Evolutionary conservation across 2,113 vertebrate genomes (phyloP), one percentile per base, ranked within the genome.

Genomic region (Albula goreensis): DNA sequence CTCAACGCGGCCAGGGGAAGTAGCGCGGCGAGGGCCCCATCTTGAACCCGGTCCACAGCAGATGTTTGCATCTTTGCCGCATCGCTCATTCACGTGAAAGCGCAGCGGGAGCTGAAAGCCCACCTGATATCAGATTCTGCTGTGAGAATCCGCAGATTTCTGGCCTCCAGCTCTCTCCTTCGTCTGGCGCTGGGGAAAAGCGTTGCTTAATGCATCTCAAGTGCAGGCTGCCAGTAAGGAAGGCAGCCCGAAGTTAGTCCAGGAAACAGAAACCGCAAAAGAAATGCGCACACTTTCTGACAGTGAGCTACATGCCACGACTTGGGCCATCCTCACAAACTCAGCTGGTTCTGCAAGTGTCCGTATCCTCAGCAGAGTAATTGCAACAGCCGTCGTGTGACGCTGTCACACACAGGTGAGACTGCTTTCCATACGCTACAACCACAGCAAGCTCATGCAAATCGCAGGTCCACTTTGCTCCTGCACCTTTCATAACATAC

Each of bases 51-150:
- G 81, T 17, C 53, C 53, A 60, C 7, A n/a, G 82, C 84, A 86
- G 87, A 90, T 90, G 90, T 90, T 86, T 88, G 80, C 82, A 78
- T 86, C 80, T 82, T 66, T 78, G 70, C 81, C 78, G 78, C 52
- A 77, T 78, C 51, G 88, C 78, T 87, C 85, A 85, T 81, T 41
- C 83, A 86, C 80, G 48, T 41, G 13, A 63, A 52, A 41, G 31
- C 31, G 52, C 53, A 49, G 78, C 81, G 15, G 80, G 81, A 77
- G 86, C 80, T 50, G 81, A 85, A 85, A 88, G 82, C 82, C 60
- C 3, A 63, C 31, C 82, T 48, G 77, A 83, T 87, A 80, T 90
- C 83, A 87, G 78, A 52, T 90, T 86, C 78, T 83, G 82, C 53
- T 84, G 78, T 80, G 85, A 87, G 85, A 88, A 83, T 85, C 80